Base-by-base conservation (phyloP, 2,888 invertebrate genomes). In the Synergus japonicus region DNA sequence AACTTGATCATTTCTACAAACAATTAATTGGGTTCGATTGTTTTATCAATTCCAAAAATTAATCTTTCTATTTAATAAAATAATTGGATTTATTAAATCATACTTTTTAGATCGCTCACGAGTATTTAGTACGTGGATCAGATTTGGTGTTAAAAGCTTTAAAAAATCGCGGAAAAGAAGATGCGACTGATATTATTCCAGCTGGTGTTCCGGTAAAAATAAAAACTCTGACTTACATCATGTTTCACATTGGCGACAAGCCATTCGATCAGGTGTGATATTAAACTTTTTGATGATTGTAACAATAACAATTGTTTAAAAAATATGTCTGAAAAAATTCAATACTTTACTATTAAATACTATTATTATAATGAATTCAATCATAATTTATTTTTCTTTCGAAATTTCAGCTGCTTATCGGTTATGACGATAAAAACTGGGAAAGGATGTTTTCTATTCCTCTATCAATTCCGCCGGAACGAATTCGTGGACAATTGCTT, bases 231-330 rank as follows among this genome's bases (percentile, higher is more conserved):
- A 92, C 96, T 0, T 95, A 96, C 88, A 94, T 95, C 9, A 97
- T 97, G 96, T 97, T 97, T 88, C 96, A 96, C 88, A 96, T 97
- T 80, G 84, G 66, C 2, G 93, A 95, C 82, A 93, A 93, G 22
- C 94, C 95, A 0, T 97, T 97, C 89, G 97, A 97, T 92, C 96
- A 73, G 94, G 96, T 96, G 87, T 58, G 79, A 76, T 69, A n/a
- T 76, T 4, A 22, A 76, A 18, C 18, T 18, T 58, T 3, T 60
- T 9, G 46, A 29, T 22, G 66, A 44, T 66, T 10, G 18, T 18
- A 18, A 58, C 1, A 18, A 7, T 1, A 18, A 18, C 18, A 18
- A 18, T 18, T 54, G 8, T n/a, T 18, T 8, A 18, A 54, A n/a
- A n/a, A 54, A 54, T n/a, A 8, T 3, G 9, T n/a, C n/a, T n/a